Base-by-base conservation (phyloP, 2,113 vertebrate genomes). In the Oryzias melastigma region DNA sequence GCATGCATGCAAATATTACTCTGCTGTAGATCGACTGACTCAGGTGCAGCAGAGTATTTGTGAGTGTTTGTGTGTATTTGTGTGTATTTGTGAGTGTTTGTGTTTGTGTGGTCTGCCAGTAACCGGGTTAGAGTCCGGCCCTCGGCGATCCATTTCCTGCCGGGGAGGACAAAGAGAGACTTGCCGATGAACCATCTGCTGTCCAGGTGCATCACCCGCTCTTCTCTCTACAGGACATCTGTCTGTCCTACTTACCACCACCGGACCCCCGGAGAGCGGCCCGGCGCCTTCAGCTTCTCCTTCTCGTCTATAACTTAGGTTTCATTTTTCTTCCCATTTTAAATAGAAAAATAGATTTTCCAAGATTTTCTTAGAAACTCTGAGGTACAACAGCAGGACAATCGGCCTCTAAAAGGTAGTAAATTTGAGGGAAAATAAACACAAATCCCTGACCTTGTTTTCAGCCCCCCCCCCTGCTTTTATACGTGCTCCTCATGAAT, bases 121-220 rank as follows among this genome's bases (percentile, higher is more conserved):
- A 84, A 85, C 83, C 80, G 73, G 80, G 79, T 73, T 79, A 75
- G 70, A 71, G 60, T 85, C 62, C 83, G 85, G 65, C 66, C 78
- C 77, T 73, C 78, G 71, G 84, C 45, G 57, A 85, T 86, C 77
- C 69, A 81, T 84, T 87, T 87, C 82, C 85, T 89, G 82, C 81
- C 79, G 69, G 67, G 17, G 75, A 69, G 76, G 82, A 81, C 78
- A 74, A 79, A 84, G 57, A 59, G 59, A 75, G 80, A 82, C 84
- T 80, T 85, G 82, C 85, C 79, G 87, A 82, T 75, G 78, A 65
- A 78, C 87, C 84, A 87, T 89, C 87, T 89, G 87, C 52, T 83
- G 78, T 65, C 62, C 85, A 85, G 78, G 80, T 86, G 82, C 58
- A 64, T 78, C 50, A 46, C 57, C n/a, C 1, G n/a, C 47, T 17